Base-by-base conservation (phyloP, 1,140 invertebrate genomes). In the Heliconius congener region DNA sequence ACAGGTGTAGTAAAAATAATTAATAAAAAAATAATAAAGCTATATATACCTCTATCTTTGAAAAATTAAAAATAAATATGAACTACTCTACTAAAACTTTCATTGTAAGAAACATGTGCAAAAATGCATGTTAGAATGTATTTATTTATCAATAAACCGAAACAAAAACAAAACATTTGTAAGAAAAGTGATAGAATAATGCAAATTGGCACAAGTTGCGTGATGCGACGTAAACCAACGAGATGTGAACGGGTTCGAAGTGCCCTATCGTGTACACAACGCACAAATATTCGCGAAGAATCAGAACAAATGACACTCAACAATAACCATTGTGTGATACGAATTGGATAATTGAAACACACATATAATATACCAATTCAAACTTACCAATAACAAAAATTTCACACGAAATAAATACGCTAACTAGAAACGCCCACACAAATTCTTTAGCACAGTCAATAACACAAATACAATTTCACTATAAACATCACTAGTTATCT, bases 371-470 rank as follows among this genome's bases (percentile, higher is more conserved):
- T 71, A 37, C 77, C 74, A 85, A 79, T 60, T 30, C 76, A 72
- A 85, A 93, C 91, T 91, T 90, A 93, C 91, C 90, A 90, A 88
- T 83, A 89, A 87, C 82, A 91, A 87, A 66, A 82, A 82, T 89
- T 91, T 91, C 83, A 85, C 79, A 87, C 74, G 71, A 80, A 82
- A 71, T 75, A 73, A 74, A 78, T 60, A 74, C 66, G 76, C 73
- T 73, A 39, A 57, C 60, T 81, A 73, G 55, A 66, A 73, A 79
- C 77, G 71, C 77, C 55, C 60, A 73, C 77, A 73, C 52, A 72
- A 76, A 66, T 81, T 80, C 57, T 74, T 50, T 70, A 73, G 27
- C 76, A 85, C 82, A 80, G 82, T 84, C 80, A 71, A 74, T 60
- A 76, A 72, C 84, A 88, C 83, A 80, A 81, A 82, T 83, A 81